Evolutionary conservation across 2,113 vertebrate genomes (phyloP), one percentile per base, ranked within the genome.

Genomic region (Bos javanicus): DNA sequence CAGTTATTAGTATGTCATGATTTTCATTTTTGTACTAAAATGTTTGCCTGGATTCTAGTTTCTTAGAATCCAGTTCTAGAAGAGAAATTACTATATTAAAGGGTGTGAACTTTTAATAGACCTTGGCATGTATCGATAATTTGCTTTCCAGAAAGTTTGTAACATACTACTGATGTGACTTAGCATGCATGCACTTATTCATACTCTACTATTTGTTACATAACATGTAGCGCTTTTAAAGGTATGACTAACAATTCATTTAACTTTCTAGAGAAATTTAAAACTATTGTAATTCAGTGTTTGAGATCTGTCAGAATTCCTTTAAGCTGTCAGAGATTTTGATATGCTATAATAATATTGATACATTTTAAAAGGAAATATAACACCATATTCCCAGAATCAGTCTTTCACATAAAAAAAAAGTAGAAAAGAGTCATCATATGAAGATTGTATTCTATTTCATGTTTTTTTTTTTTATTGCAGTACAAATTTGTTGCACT

Each of bases 1-100:
- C 11, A 91, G 13, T 62, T 83, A 87, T 91, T 90, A 91, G 60
- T 80, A n/a, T 33, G 25, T 76, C n/a, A 39, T 81, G 56, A 64
- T 59, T 97, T 94, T 90, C 76, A 84, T 85, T 36, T 92, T 95
- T 92, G 48, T 81, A 87, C 8, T 84, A 95, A 93, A 94, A 95
- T 59, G 2, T 81, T 90, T 94, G 21, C 54, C 43, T 93, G 39
- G 33, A 74, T 62, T 82, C 83, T 97, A 81, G 46, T 83, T 93
- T 23, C 46, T 89, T 87, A 6, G 23, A 25, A 64, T 84, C 62
- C 13, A 90, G 23, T 80, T 96, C 36, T 87, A 74, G 64, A 97
- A 97, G n/a, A 95, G 46, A 95, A 96, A 97, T 96, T 89, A 90
- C 78, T 93, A 15, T 57, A 91, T 8, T 25, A 96, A 97, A 98